Evolutionary conservation across 2,888 invertebrate species (phyloP), one percentile per base, ranked within the genome.

Genomic region (Amphipoea lucens): DNA sequence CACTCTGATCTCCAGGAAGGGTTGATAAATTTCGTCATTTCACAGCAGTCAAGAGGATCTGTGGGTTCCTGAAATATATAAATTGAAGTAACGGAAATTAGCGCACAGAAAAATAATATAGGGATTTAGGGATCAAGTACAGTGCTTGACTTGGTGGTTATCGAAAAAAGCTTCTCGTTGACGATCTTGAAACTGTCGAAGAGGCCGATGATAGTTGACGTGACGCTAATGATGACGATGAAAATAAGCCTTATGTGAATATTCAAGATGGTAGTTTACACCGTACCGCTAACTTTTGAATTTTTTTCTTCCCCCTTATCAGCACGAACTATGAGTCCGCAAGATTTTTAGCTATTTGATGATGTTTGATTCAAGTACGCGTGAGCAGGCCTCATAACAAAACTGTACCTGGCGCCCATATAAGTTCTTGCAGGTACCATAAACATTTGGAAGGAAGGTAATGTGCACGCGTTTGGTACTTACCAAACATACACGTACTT

Each of bases 1-100:
- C 97, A 96, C 23, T 95, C 93, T 0, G 90, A 81, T 1, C 94
- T 89, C 95, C 94, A 95, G 0, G 91, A 77, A 0, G 94, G 92
- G 4, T 90, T 74, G 7, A 97, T 94, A 71, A 96, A 96, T 7
- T 90, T 92, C 0, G 91, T 87, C 79, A 96, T 87, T 48, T 96
- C 94, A 76, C 97, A 96, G 81, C 97, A 97, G n/a, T 95, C 93
- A 0, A 96, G 81, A 0, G 96, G 95, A 79, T 96, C 95, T 6
- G n/a, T 79, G 5, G 62, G 76, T 14, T 68, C 70, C 90, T 92
- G 81, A 0, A 75, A 76, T 51, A 69, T 36, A 36, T 40, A 6
- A n/a, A 29, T 23, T 40, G 4, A 23, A 23, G 17, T 20, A 20
- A 20, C 36, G 5, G 5, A 40, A 11, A 23, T 23, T 9, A 11